Evolutionary conservation across 1,140 invertebrate species (phyloP).

Genomic region (Trypoxylus dichotomus): DNA sequence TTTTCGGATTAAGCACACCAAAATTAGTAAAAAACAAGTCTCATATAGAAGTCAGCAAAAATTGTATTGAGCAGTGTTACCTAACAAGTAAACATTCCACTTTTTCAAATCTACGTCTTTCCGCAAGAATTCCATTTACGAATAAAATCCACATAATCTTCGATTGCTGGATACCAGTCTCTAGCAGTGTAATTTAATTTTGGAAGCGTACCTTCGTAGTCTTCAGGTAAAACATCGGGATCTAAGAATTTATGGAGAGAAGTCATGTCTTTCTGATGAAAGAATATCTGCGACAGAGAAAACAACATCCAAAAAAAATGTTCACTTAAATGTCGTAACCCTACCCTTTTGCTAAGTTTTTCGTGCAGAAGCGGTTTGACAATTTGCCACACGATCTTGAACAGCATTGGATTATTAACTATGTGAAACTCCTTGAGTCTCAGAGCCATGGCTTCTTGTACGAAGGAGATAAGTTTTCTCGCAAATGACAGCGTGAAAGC

Average conservation of each 20-base stretch:
- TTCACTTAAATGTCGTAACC: not conserved
- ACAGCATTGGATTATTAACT: constrained; percentile 63
- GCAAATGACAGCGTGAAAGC: constrained; percentile 55
- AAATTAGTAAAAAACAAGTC: too few relatives aligned
- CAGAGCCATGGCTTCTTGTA: constrained; percentile 63
- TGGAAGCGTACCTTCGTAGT: constrained; percentile 72
- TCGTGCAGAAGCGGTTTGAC: constrained; percentile 64
- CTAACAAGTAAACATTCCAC: too few relatives aligned
- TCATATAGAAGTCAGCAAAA: too few relatives aligned
- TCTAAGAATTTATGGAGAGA: constrained; percentile 69
- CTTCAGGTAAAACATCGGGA: constrained; percentile 65
- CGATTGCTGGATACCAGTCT: constrained; percentile 70
- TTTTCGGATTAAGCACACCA: too few relatives aligned
- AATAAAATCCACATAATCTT: constrained; percentile 61
- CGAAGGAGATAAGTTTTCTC: constrained; percentile 52
- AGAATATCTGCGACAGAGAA: constrained; percentile 61
- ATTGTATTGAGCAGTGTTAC: too few relatives aligned
- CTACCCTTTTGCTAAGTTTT: constrained; percentile 61
- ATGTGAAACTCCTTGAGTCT: constrained; percentile 64
- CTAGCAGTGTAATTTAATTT: constrained; percentile 73
- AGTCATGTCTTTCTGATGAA: constrained; percentile 73
- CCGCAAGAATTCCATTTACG: constrained; percentile 66
- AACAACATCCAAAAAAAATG: not conserved
- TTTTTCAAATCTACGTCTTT: not conserved
- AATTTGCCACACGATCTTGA: constrained; percentile 61